Conservation (phyloP, 2,113 vertebrate species). For the Pachycephala philippinensis region DNA sequence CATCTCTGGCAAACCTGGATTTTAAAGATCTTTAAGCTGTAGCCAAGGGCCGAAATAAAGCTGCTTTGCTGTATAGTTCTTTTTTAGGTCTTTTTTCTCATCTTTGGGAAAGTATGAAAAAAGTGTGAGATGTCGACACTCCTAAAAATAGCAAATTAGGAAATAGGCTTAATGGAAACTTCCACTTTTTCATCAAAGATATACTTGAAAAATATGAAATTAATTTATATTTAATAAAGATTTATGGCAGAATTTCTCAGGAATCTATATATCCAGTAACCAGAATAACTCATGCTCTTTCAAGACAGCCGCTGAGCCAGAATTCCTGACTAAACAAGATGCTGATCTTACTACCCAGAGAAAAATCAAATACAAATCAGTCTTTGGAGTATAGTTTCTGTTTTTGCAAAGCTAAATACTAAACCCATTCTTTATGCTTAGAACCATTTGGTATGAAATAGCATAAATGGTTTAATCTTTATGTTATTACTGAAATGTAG, state of each 20-base stretch:
- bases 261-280: background rate
- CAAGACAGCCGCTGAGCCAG: background rate
- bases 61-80: background rate
- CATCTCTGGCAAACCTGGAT: background rate
- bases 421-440: background rate
- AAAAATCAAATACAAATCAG: background rate
- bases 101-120: background rate
- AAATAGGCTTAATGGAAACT: background rate
- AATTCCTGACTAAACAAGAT: background rate
- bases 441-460: background rate
- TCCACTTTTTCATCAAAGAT: background rate
- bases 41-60: background rate
- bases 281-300: background rate
- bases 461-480: background rate
- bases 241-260: background rate
- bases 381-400: background rate
- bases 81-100: background rate
- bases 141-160: background rate
- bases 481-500: background rate
- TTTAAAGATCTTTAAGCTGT: slow-evolving; percentile 9
- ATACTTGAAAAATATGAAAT: background rate
- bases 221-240: background rate
- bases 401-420: background rate
- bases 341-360: background rate
- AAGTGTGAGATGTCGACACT: background rate